These are phyloP conservation scores for Acrossocheilus wenchowensis DNA, from an alignment of 2,797 vertebrate species.

Conservation along the genomic window DNA sequence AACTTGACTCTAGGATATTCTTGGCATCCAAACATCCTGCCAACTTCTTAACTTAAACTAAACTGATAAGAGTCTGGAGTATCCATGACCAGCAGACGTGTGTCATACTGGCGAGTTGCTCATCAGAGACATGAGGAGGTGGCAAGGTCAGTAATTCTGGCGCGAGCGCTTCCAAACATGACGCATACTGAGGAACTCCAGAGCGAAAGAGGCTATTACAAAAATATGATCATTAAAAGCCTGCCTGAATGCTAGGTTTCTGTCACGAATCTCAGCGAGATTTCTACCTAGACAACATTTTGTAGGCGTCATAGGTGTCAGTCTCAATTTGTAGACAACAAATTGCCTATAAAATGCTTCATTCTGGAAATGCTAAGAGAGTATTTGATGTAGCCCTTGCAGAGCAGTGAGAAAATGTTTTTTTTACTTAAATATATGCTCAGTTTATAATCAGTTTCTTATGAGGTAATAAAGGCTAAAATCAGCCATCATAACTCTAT, in stretches of 20 bases:
- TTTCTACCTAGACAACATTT: background rate
- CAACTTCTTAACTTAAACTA: conserved; percentile 1
- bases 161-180: conserved; percentile 6
- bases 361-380: background rate
- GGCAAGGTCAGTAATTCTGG: conserved; percentile 35
- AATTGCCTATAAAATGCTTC: background rate
- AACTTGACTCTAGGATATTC: conserved; percentile 31
- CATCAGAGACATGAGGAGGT: conserved; percentile 19
- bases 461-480: background rate
- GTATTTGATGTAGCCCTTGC: background rate
- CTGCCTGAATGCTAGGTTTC: background rate
- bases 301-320: background rate
- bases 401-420: background rate
- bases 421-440: background rate
- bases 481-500: background rate
- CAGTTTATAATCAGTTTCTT: background rate
- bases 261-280: background rate
- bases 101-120: background rate
- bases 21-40: background rate
- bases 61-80: conserved; percentile 12
- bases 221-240: background rate
- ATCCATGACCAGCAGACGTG: conserved; percentile 28
- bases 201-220: conserved; percentile 15
- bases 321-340: background rate
- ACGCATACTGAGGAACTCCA: background rate